These are phyloP conservation scores for Alectoris magna DNA, from an alignment of 2,797 vertebrate species.

Conservation along the genomic window DNA sequence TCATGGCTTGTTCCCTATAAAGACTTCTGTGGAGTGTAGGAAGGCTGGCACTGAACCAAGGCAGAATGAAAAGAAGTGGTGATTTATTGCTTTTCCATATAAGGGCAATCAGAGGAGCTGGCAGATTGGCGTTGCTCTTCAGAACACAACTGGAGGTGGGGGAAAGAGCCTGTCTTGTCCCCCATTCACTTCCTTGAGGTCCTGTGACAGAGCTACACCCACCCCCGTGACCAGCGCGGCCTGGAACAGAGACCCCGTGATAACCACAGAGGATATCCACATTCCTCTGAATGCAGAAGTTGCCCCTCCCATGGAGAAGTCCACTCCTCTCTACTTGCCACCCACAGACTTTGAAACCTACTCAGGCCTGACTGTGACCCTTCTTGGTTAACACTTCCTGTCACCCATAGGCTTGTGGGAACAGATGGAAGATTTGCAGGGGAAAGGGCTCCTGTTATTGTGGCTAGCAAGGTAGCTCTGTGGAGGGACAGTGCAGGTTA, in stretches of 20 bases:
- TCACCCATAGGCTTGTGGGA: neutral
- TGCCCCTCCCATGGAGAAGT: neutral
- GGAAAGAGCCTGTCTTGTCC: neutral
- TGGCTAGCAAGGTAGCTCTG: neutral
- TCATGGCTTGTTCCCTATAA: neutral
- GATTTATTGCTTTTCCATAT: conserved; percentile 29
- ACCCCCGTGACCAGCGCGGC: neutral
- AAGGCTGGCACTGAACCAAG: conserved; percentile 11
- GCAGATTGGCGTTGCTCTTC: neutral
- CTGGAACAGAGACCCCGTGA: neutral
- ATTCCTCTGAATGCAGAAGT: neutral
- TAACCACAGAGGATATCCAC: neutral
- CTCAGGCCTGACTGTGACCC: neutral
- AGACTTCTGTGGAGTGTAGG: conserved; percentile 10
- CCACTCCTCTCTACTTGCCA: neutral
- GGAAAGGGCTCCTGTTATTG: neutral
- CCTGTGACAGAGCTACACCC: neutral
- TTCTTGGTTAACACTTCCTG: neutral
- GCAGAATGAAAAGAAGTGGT: neutral
- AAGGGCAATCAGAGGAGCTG: neutral
- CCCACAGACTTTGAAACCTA: neutral
- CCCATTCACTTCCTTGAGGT: neutral
- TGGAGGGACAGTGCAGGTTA: neutral
- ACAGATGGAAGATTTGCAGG: neutral
- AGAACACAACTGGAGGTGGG: neutral